Evolutionary conservation across 2,797 vertebrate species (phyloP), one percentile per base, ranked within the genome.

Genomic region (Enteromius fasciolatus): DNA sequence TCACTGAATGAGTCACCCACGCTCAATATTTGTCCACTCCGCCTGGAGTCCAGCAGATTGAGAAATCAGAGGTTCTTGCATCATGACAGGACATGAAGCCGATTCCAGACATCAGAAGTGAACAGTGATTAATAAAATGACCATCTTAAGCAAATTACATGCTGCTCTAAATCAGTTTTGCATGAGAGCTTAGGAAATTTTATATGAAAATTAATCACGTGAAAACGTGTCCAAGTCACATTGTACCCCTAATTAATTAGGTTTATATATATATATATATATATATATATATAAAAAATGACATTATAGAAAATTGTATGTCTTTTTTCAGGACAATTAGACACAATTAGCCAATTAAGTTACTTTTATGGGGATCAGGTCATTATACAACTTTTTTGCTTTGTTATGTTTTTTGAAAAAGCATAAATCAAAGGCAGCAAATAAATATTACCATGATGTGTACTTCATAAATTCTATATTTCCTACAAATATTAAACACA

Each of bases 1-100:
- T 80, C 78, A 18, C 41, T 14, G 33, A 36, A 31, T 36, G 9
- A 69, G 59, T 63, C 57, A 25, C 44, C 48, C 66, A 41, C 14
- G 11, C 9, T 50, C 75, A 36, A 72, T 68, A 72, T 79, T 67
- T 66, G 50, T 59, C 48, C 8, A 12, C n/a, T 41, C 79, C 18
- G 23, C 41, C 64, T 77, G 36, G 76, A 44, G 81, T 77, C 18
- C 59, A 10, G 48, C 54, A 46, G 39, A 83, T 70, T 52, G 66
- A 41, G 23, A 23, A 25, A 50, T 41, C 18, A 15, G 25, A 67
- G 9, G 33, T 23, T 57, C 18, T 20, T 14, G 33, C 2, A 5
- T 44, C 17, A 50, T 52, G 75, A 66, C 72, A 57, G 41, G 36
- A 76, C 44, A 52, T n/a, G 20, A 81, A 57, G 54, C 25, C 1